Evolutionary conservation across 2,113 vertebrate genomes (phyloP).

Genomic region (Zosterops pallidus): DNA sequence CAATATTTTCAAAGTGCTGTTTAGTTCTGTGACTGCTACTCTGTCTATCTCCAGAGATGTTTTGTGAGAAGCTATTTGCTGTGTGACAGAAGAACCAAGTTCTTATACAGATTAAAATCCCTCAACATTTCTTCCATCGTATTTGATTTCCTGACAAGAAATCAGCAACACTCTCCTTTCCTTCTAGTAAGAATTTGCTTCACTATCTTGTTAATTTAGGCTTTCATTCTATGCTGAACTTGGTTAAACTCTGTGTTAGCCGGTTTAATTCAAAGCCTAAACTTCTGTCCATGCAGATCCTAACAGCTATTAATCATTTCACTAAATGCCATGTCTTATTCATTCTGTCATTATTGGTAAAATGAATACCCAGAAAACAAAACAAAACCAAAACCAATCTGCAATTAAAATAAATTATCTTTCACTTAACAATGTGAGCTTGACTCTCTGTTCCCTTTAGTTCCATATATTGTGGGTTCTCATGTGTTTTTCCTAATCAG

Average conservation of each 20-base stretch:
- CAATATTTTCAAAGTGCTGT: background rate
- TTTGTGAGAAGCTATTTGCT: background rate
- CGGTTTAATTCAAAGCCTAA: background rate
- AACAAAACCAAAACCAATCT: background rate
- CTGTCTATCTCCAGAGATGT: background rate
- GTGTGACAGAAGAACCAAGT: background rate
- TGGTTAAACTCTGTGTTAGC: background rate
- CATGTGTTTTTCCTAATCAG: background rate
- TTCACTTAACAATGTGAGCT: background rate
- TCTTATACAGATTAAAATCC: background rate
- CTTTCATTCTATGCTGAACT: background rate
- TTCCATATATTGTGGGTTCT: background rate
- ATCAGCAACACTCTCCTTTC: background rate
- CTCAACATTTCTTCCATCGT: background rate
- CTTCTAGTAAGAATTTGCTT: background rate
- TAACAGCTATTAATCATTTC: background rate
- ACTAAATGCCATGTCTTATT: background rate
- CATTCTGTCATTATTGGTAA: background rate
- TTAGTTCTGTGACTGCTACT: background rate
- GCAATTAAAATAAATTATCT: background rate
- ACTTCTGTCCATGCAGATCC: background rate
- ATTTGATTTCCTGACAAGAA: background rate
- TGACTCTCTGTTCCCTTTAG: background rate
- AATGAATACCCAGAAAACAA: background rate
- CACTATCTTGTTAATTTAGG: background rate